Evolutionary conservation across 2,113 vertebrate genomes (phyloP), one percentile per base, ranked within the genome.

Genomic region (Strix aluco): DNA sequence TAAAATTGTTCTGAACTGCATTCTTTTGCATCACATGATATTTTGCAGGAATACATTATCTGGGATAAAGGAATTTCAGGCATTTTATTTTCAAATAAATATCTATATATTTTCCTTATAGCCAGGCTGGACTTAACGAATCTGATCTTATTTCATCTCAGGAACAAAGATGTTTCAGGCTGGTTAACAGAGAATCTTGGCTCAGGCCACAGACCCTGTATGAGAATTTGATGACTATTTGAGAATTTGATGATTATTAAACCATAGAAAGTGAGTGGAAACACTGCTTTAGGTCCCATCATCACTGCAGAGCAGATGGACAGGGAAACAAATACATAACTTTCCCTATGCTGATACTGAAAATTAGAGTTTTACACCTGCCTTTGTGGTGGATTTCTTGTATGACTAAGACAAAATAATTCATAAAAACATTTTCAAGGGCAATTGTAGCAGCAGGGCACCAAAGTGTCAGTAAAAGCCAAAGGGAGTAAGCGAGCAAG

Each of bases 161-260:
- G 42, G 57, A 94, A 47, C 47, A 78, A 94, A 92, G 72, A 58
- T 63, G 72, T 88, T 94, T 90, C 59, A 82, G 71, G 29, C 26
- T 90, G 66, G 54, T 89, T 91, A 81, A 70, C 2, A 3, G 77
- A 84, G 63, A 84, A 92, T 67, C 52, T 91, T 89, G 80, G 83
- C 83, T 88, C 75, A 58, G 67, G 59, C 14, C 52, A 75, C 25
- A 80, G 72, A 38, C 19, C 75, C 79, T 29, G 29, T 63, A 84
- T 51, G 69, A 90, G 69, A 92, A 91, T 78, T 46, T 90, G 83
- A 86, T 88, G 59, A 86, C 83, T 90, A 88, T 84, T 95, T 51
- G 72, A 92, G 69, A 92, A 91, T 78, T 42, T 88, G 83, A 86
- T 88, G 59, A 87, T 83, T 90, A 88, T 86, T 95, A 96, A 95